Evolutionary conservation across 1,140 invertebrate genomes (phyloP).

Genomic region (Calosoma granatense): DNA sequence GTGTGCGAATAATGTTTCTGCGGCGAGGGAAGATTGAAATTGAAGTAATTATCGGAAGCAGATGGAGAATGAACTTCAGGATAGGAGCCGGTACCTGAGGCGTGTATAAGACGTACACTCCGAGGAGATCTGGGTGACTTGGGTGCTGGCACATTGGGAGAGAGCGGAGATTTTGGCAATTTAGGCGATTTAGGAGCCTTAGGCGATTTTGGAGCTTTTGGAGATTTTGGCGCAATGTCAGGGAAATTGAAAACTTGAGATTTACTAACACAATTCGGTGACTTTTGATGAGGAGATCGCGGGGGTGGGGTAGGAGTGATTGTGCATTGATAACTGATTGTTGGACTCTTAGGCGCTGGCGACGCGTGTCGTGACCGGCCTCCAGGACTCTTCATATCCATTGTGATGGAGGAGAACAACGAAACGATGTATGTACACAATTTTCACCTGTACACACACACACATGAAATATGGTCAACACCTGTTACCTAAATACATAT

Average conservation of each 20-base stretch:
- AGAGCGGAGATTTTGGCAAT: constrained; percentile 20
- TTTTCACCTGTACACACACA: too few species aligned
- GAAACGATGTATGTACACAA: too few species aligned
- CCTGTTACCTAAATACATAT: too few species aligned
- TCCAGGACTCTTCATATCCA: background rate
- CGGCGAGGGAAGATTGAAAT: constrained; percentile 25
- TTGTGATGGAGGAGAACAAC: background rate
- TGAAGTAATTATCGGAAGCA: constrained; percentile 17
- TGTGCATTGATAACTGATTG: constrained; percentile 18
- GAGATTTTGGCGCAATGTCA: constrained; percentile 22
- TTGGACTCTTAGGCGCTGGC: constrained; percentile 21
- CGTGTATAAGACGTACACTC: constrained; percentile 13
- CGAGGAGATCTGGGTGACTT: constrained; percentile 23
- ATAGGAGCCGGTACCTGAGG: constrained; percentile 11
- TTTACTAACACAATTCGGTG: constrained; percentile 18
- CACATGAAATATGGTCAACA: too few species aligned
- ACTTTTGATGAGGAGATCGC: constrained; percentile 14
- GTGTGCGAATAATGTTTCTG: constrained; percentile 18
- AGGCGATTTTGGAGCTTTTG: constrained; percentile 21
- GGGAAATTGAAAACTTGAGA: constrained; percentile 17
- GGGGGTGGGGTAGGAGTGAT: constrained; percentile 18
- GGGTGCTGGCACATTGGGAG: constrained; percentile 12
- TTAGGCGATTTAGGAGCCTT: constrained; percentile 17
- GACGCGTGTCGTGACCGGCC: constrained; percentile 23
- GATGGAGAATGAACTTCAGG: constrained; percentile 16